Evolutionary conservation across 2,888 invertebrate species (phyloP), one percentile per base, ranked within the genome.

Genomic region (Beris morrisii): DNA sequence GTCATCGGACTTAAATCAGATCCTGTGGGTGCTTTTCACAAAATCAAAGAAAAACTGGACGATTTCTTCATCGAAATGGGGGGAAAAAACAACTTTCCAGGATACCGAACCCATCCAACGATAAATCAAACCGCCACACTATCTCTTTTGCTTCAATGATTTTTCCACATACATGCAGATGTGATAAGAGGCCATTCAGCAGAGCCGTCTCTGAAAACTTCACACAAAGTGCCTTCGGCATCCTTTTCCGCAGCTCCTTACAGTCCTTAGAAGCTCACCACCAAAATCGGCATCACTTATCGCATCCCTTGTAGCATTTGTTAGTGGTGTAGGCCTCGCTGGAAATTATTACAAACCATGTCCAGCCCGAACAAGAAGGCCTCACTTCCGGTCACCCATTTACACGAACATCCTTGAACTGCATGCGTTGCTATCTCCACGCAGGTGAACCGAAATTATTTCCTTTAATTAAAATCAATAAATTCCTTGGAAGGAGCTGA

Each of bases 81-180:
- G 22, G 22, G 22, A 22, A 22, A 22, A 38, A 38, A 38, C 5
- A 38, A 38, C 38, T 38, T 38, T 38, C 9, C 38, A 38, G 22
- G 22, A 22, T 22, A 22, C 22, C 22, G 32, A n/a, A 31, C 52
- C 61, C 43, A 52, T 22, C 52, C 15, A 13, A n/a, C 43, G 15
- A 66, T 66, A 55, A 69, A 67, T 68, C 67, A 64, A 55, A 75
- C 75, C 77, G 75, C 75, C 77, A 78, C 77, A 78, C 77, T 79
- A 78, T 76, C 77, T 75, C 76, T 79, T 75, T 76, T 77, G 78
- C 77, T 79, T 79, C 77, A 78, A 69, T 78, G 77, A 76, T 73
- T 79, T 78, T 76, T 66, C 56, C 65, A 53, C 64, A 65, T 57
- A 56, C 13, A 63, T n/a, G 31, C 50, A 28, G 15, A 6, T 44